Evolutionary conservation across 2,797 vertebrate species (phyloP), one percentile per base, ranked within the genome.

Genomic region (Sus cebifrons): DNA sequence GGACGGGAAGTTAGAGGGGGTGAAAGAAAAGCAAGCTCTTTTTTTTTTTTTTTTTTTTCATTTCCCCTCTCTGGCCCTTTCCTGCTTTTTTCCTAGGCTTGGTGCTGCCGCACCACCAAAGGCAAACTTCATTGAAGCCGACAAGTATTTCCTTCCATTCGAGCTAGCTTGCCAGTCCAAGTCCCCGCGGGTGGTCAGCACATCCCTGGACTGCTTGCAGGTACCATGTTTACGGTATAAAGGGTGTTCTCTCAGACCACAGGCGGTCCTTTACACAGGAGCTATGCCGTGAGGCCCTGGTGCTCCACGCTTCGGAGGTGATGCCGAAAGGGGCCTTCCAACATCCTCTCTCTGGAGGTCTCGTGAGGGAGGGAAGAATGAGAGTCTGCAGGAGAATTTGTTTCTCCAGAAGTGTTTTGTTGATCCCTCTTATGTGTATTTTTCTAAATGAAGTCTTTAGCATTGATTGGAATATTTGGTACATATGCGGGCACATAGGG

Each of bases 151-250:
- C 97, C 99, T 99, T 95, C 99, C 99, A 0, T 99, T 99, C 4
- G 99, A 99, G 98, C 97, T 99, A 98, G 99, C 99, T 44, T 99
- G 99, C 98, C 99, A 99, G 97, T 99, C 99, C 2, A 99, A 99
- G 98, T 99, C 99, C 71, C 99, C 99, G 4, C 99, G 99, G 85
- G 99, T 99, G 75, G 99, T 99, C 97, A 99, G 99, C 98, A 99
- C 99, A 0, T 99, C 99, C 0, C 97, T 99, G 98, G 99, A 99
- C 98, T 99, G 99, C 97, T 98, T 99, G 95, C 99, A 99, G 99
- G 99, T 99, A 93, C 88, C 62, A 0, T 27, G 5, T 75, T 88
- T 58, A 18, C n/a, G 16, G 11, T 77, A 11, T 67, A 13, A 18
- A 52, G 74, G 27, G 40, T 27, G 5, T 68, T 82, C 21, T 82